Evolutionary conservation across 2,113 vertebrate genomes (phyloP).

Genomic region (Nicator chloris): DNA sequence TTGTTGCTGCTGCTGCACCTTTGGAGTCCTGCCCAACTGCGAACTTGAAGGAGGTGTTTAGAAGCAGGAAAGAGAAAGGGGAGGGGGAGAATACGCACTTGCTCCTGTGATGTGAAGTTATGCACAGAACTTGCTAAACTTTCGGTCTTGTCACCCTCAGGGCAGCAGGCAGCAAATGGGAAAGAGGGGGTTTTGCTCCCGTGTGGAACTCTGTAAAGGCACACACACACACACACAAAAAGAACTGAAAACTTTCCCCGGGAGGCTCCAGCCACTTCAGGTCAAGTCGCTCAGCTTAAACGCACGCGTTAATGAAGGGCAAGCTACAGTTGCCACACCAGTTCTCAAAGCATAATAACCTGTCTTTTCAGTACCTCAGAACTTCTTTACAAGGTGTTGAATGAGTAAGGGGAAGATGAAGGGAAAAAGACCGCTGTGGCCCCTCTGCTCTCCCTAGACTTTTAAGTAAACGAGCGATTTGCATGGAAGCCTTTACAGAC

Average conservation of each 20-base stretch:
- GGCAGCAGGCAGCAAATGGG: slow-evolving; percentile 27
- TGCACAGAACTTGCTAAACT: slow-evolving; percentile 56
- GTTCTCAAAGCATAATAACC: background rate
- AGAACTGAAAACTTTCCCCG: background rate
- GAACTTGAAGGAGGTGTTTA: slow-evolving; percentile 68
- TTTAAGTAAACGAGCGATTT: background rate
- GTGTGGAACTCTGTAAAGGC: background rate
- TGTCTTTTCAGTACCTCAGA: background rate
- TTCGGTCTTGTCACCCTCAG: slow-evolving; percentile 35
- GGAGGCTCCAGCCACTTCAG: slow-evolving; percentile 13
- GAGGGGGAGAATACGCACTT: background rate
- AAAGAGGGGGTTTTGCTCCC: slow-evolving; percentile 13
- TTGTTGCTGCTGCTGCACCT: slow-evolving; percentile 73
- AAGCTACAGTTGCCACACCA: slow-evolving; percentile 32
- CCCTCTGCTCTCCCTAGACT: background rate
- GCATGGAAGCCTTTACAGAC: background rate
- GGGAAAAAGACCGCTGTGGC: background rate
- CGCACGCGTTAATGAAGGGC: background rate
- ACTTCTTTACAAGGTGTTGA: background rate
- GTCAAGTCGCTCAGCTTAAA: slow-evolving; percentile 14
- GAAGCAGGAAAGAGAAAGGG: slow-evolving; percentile 49
- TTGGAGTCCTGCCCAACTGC: slow-evolving; percentile 77
- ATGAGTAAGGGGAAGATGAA: background rate
- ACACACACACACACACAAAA: background rate
- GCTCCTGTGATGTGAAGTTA: slow-evolving; percentile 62